Conservation (phyloP, 2,113 vertebrate species). For the Neotoma lepida region DNA sequence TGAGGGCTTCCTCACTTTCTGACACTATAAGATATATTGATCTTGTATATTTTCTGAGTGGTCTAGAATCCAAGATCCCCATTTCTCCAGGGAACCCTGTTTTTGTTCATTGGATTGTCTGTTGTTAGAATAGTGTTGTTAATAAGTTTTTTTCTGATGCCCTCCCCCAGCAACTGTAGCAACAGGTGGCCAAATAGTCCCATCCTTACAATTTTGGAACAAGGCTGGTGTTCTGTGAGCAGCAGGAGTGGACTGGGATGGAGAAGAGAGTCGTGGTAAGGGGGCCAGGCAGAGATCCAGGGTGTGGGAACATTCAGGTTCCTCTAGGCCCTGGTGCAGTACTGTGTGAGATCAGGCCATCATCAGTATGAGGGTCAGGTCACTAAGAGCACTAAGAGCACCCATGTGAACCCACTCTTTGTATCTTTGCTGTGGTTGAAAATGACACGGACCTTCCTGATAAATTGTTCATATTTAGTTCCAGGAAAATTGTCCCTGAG, state of each 20-base stretch:
- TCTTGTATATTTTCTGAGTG: conserved; percentile 5
- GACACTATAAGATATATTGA: not conserved
- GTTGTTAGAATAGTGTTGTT: not conserved
- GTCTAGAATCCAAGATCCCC: not conserved
- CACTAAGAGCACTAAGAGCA: not conserved
- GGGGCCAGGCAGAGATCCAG: not conserved
- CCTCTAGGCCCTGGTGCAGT: not conserved
- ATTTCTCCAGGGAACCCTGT: not conserved
- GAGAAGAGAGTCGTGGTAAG: not conserved
- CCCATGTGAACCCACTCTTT: not conserved
- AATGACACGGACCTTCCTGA: conserved; percentile 43
- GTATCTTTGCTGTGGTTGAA: conserved; percentile 1
- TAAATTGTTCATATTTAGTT: conserved; percentile 50
- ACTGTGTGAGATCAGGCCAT: not conserved
- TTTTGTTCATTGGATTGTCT: conserved; percentile 30
- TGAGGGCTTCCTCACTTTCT: not conserved
- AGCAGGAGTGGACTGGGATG: not conserved
- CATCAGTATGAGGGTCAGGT: not conserved
- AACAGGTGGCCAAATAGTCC: not conserved
- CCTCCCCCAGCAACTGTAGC: not conserved
- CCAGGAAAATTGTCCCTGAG: conserved; percentile 61
- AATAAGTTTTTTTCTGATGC: not conserved
- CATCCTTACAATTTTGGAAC: conserved; percentile 34
- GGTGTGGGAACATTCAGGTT: not conserved
- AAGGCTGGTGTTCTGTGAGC: not conserved